Evolutionary conservation across 2,113 vertebrate species (phyloP).

Genomic region (Tyto alba): DNA sequence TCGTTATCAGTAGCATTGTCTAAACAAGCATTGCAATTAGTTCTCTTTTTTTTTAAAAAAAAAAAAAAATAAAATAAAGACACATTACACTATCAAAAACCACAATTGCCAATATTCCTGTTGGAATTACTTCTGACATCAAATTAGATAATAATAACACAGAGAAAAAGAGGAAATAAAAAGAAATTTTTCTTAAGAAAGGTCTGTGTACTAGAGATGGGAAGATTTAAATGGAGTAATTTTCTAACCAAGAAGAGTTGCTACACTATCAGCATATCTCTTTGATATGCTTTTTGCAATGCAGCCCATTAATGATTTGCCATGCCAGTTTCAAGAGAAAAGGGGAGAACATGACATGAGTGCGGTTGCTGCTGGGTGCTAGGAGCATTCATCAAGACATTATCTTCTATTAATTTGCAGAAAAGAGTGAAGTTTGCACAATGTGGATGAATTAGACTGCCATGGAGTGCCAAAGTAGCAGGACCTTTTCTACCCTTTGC

Average conservation of each 20-base stretch:
- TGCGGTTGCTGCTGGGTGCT: background rate
- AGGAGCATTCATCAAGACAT: background rate
- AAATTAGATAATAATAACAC: background rate
- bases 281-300: background rate
- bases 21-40: background rate
- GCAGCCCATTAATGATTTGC: background rate
- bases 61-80: background rate
- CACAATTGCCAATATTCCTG: background rate
- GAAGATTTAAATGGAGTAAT: background rate
- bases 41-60: background rate
- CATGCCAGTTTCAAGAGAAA: background rate
- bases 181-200: background rate
- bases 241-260: background rate
- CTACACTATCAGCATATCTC: background rate
- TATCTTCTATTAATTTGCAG: background rate
- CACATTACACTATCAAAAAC: background rate
- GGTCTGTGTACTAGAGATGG: accelerated
- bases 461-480: background rate
- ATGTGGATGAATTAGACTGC: background rate
- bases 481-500: background rate
- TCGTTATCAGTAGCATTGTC: background rate
- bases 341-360: background rate
- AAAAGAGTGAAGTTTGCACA: background rate
- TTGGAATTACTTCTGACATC: background rate
- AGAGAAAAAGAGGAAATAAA: background rate